These are phyloP conservation scores for Aviceda subcristata DNA, from an alignment of 2,113 vertebrate genomes.

Conservation along the genomic window DNA sequence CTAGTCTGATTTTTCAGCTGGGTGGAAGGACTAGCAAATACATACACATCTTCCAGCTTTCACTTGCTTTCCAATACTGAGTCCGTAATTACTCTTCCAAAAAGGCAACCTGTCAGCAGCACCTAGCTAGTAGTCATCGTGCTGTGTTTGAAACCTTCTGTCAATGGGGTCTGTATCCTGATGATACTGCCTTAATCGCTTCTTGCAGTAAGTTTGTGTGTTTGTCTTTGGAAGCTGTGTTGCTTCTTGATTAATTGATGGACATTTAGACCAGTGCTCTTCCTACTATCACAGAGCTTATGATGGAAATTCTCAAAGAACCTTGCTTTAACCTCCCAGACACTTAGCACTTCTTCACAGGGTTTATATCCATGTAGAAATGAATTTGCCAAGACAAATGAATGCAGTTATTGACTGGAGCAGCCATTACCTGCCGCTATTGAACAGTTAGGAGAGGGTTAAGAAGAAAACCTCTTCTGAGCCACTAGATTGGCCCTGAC, in stretches of 20 bases:
- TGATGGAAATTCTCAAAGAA: neutral
- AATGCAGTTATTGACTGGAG: constrained; percentile 54
- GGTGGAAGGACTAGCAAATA: neutral
- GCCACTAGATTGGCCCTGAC: constrained; percentile 71
- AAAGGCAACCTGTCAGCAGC: neutral
- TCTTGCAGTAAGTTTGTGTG: neutral
- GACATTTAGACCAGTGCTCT: neutral
- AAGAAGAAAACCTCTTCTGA: constrained; percentile 64
- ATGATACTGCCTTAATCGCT: neutral
- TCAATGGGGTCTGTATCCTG: neutral
- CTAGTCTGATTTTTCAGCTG: neutral
- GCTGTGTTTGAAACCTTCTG: neutral
- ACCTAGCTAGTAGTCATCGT: neutral
- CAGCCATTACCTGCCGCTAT: constrained; percentile 38
- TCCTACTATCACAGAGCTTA: neutral
- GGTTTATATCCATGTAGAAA: constrained; percentile 32
- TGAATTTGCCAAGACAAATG: constrained; percentile 43
- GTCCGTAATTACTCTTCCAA: neutral
- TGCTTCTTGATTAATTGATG: constrained; percentile 30
- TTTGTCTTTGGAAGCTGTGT: neutral
- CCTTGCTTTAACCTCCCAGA: constrained; percentile 40
- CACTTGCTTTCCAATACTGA: neutral
- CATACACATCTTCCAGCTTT: neutral
- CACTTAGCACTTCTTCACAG: neutral
- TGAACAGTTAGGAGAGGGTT: constrained; percentile 60